A percentile compares a stretch with the other conserved stretches of the same genome.
Conservation (phyloP, 2,888 invertebrate species). For the Phorcus lineatus region DNA sequence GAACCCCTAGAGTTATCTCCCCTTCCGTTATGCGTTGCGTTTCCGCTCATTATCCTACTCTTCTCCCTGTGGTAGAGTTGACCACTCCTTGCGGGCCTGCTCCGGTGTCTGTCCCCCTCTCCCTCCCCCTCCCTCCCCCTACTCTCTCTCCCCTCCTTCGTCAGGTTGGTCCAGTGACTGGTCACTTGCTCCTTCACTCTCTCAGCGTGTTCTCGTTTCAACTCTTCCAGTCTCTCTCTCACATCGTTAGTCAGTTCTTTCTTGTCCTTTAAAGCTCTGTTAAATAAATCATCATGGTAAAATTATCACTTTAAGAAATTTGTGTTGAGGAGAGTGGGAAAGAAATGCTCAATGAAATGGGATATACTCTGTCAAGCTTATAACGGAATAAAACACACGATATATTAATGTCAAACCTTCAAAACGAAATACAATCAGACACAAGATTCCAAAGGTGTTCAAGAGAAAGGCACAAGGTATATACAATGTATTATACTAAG, state of each 20-base stretch:
- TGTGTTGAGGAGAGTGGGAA: no score
- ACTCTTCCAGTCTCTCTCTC: neutral
- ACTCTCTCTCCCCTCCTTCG: neutral
- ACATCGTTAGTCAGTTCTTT: neutral
- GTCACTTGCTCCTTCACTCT: neutral
- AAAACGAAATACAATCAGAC: no score
- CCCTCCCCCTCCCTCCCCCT: neutral
- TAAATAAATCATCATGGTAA: neutral
- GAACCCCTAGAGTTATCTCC: neutral
- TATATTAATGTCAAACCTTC: no score
- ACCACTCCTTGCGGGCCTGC: neutral
- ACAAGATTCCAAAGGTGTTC: no score
- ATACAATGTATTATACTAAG: no score
- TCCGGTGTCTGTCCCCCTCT: neutral
- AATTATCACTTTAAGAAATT: no score
- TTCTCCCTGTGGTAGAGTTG: neutral
- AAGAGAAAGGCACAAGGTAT: no score
- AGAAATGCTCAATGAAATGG: no score
- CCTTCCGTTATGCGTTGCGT: neutral
- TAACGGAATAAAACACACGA: no score
- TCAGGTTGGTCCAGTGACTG: neutral
- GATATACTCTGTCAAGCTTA: no score
- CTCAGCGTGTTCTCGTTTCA: neutral
- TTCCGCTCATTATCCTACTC: constrained; percentile 1
- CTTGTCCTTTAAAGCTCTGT: neutral